Conservation (phyloP, 2,113 vertebrate genomes). For the Taxidea taxus region DNA sequence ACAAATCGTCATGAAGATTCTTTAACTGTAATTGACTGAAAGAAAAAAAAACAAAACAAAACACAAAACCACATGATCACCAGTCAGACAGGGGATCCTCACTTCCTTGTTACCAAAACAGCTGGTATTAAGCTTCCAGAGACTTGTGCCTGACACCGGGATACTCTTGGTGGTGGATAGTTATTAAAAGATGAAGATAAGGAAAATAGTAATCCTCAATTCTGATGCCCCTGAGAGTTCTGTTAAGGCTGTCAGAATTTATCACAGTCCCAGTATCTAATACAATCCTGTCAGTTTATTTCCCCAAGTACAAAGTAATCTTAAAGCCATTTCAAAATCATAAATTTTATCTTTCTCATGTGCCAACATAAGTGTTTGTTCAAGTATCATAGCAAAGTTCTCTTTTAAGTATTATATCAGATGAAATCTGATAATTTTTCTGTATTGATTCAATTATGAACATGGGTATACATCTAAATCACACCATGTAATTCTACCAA, state of each 20-base stretch:
- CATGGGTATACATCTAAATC: neutral
- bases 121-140: conserved; percentile 5
- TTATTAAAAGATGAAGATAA: neutral
- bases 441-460: neutral
- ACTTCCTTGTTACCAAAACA: conserved; percentile 30
- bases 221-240: neutral
- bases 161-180: neutral
- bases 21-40: conserved; percentile 95
- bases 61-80: conserved; percentile 54
- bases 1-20: conserved; percentile 93
- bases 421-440: neutral
- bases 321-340: conserved; percentile 33
- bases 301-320: conserved; percentile 8
- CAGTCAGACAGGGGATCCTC: conserved; percentile 32
- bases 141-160: neutral
- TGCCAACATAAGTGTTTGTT: neutral
- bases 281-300: neutral
- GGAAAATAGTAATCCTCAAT: neutral
- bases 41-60: conserved; percentile 64
- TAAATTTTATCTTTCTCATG: conserved; percentile 14
- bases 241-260: neutral
- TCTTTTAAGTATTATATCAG: neutral
- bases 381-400: neutral
- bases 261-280: neutral
- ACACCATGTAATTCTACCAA: neutral